Base-by-base conservation (phyloP, 2,888 invertebrate genomes). In the Icerya purchasi region DNA sequence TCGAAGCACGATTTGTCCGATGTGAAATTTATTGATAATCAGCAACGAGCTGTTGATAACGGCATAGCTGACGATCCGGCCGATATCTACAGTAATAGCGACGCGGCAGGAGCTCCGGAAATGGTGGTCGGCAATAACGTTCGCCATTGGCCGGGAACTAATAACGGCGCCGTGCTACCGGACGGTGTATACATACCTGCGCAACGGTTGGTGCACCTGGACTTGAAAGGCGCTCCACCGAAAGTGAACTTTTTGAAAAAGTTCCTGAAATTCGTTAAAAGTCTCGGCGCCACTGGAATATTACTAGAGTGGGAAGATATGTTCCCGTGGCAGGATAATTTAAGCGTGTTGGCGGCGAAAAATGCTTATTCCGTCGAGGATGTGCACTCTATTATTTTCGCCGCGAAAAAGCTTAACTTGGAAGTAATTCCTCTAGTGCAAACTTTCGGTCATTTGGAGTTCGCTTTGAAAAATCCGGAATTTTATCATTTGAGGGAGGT, bases 231-330 rank as follows among this genome's bases (percentile, higher is more conserved):
- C 24, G 85, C 85, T 1, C 83, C 85, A 22, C 83, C 83, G 14
- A 79, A 78, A 69, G 69, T 82, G 5, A 68, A 70, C 14, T 82
- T 77, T 68, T 71, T 81, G 22, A 76, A 78, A 68, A 75, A 77
- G 65, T 65, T 80, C 22, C 72, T 81, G 63, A 76, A 78, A 20
- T 69, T 80, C 59, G 68, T 79, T 3, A 78, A 76, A 65, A 74
- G 75, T 19, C 68, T 82, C 61, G 81, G 84, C 10, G 84, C 84
- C 8, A 86, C 84, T 3, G 86, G 86, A 1, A 70, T 86, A 55
- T 68, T 83, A 21, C 70, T 82, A 64, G 86, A 86, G 70, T 86
- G 85, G 75, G 86, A 86, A 72, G 86, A 86, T 68, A 85, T 83
- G 81, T 86, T 86, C 71, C 86, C 86, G 0, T 86, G 80, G 71